phyloP scores from a whole-genome alignment of 2,888 invertebrate species.

The Hypena proboscidalis region DNA sequence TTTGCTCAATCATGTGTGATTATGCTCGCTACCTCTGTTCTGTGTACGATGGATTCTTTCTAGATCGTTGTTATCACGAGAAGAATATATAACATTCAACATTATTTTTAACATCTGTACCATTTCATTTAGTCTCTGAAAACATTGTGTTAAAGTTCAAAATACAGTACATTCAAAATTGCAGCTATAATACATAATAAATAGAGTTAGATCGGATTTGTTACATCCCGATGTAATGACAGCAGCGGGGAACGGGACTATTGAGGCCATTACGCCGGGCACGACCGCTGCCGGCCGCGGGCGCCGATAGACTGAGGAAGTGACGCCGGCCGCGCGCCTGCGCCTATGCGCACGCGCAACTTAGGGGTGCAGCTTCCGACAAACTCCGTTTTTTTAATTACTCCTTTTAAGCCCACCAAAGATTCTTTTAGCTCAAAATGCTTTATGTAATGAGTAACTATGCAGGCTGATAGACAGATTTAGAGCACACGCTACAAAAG shows the following conservation, averaged over 20 bases:
- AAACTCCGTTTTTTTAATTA: constrained; percentile 45
- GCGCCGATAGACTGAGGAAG: constrained; percentile 73
- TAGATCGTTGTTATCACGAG: no score
- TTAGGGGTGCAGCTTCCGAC: constrained; percentile 58
- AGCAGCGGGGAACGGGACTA: constrained; percentile 55
- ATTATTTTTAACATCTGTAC: no score
- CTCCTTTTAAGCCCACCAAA: constrained; percentile 32
- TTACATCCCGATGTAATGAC: constrained; percentile 42
- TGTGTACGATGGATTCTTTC: no score
- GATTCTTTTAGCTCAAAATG: constrained; percentile 34
- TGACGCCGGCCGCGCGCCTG: no score
- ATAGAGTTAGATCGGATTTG: constrained; percentile 26
- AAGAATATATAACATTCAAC: no score
- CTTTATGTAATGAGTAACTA: constrained; percentile 36
- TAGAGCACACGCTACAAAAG: constrained; percentile 38
- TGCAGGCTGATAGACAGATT: constrained; percentile 39
- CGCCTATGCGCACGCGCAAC: constrained; percentile 43
- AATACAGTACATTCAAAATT: background rate
- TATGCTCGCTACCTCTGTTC: constrained; percentile 42
- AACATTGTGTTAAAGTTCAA: no score
- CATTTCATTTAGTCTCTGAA: no score
- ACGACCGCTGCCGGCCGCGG: constrained; percentile 73
- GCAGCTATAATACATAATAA: background rate
- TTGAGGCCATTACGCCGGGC: constrained; percentile 68
- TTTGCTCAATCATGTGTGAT: constrained; percentile 46